These are phyloP conservation scores for Zele albiditarsus DNA, from an alignment of 2,888 invertebrate species.

Conservation along the genomic window DNA sequence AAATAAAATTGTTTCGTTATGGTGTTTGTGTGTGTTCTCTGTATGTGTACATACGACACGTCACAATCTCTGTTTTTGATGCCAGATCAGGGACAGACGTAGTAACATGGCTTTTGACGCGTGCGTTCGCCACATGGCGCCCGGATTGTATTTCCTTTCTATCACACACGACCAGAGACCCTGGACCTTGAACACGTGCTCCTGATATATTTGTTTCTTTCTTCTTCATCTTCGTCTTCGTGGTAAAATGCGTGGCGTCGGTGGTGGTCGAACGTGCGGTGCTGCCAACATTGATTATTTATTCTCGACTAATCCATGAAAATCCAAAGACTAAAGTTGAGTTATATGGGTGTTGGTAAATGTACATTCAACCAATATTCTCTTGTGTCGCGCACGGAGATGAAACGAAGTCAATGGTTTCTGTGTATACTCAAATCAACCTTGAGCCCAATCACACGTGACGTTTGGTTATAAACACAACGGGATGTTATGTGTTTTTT, in stretches of 20 bases:
- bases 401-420: conserved; percentile 12
- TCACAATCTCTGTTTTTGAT: conserved; percentile 31
- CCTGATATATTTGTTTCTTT: conserved; percentile 13
- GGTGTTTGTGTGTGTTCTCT: neutral
- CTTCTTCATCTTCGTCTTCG: conserved; percentile 15
- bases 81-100: conserved; percentile 37
- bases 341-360: neutral
- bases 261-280: conserved; percentile 29
- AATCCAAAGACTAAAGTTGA: conserved; percentile 10
- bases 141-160: conserved; percentile 31
- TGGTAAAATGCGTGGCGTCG: conserved; percentile 17
- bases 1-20: neutral
- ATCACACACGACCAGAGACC: conserved; percentile 8
- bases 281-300: conserved; percentile 37
- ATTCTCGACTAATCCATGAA: conserved; percentile 33
- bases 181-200: conserved; percentile 37
- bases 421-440: neutral
- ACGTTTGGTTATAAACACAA: conserved; percentile 1
- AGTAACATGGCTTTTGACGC: conserved; percentile 35
- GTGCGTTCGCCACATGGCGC: conserved; percentile 39
- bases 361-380: neutral
- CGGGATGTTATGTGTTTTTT: conserved; percentile 1
- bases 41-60: conserved; percentile 24
- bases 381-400: neutral
- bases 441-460: conserved; percentile 3